phyloP scores from a whole-genome alignment of 35 echinoderm and acorn worm species.

The Ptychodera flava region DNA sequence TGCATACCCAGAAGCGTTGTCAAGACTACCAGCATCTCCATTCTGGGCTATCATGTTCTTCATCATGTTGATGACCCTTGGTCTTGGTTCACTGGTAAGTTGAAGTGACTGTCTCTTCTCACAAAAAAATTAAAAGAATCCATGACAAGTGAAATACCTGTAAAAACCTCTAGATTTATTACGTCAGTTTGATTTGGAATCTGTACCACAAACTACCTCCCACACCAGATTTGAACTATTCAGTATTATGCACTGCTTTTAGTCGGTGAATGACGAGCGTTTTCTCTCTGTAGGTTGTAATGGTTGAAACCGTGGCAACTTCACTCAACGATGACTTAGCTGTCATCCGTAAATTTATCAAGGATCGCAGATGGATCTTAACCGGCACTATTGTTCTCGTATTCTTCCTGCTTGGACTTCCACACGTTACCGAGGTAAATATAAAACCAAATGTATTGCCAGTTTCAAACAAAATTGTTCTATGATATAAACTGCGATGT shows the following conservation, averaged over 20 bases:
- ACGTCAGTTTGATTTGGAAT: no score
- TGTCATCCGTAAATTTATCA: not conserved
- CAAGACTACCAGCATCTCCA: not conserved
- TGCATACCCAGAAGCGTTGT: not conserved
- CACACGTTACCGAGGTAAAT: slow-evolving; percentile 56
- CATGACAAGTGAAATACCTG: no score
- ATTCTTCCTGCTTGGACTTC: slow-evolving; percentile 76
- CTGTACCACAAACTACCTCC: no score
- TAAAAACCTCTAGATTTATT: no score
- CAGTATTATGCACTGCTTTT: no score
- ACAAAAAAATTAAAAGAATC: no score
- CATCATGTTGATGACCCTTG: not conserved
- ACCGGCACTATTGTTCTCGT: not conserved
- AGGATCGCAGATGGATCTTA: not conserved
- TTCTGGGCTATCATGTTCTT: not conserved
- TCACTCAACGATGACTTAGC: not conserved
- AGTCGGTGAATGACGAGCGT: no score
- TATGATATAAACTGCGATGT: no score
- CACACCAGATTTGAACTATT: no score
- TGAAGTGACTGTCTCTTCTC: no score
- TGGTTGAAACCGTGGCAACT: not conserved
- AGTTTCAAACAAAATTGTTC: no score
- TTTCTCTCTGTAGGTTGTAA: not conserved
- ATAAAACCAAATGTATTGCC: no score
- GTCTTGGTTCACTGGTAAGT: not conserved